A percentile compares a stretch with the other conserved stretches of the same genome.
phyloP scores from a whole-genome alignment of 2,888 invertebrate genomes.

The Drosophila phalerata region DNA sequence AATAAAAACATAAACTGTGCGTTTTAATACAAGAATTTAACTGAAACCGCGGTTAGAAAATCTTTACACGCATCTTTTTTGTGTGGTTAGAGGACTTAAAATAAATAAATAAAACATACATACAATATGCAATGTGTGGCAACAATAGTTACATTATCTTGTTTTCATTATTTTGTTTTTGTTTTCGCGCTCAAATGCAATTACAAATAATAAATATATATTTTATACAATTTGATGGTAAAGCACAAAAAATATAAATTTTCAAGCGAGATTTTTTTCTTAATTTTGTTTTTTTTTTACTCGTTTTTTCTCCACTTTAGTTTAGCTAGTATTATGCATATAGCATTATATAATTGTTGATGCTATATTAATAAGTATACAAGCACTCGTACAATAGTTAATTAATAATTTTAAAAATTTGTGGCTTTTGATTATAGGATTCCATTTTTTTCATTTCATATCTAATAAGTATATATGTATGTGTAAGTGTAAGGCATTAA shows the following conservation, averaged over 20 bases:
- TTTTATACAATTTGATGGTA: constrained; percentile 66
- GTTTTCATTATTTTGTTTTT: constrained; percentile 32
- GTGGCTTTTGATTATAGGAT: constrained; percentile 51
- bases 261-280: constrained; percentile 32
- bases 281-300: constrained; percentile 6
- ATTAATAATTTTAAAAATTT: constrained; percentile 41
- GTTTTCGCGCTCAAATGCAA: constrained; percentile 71
- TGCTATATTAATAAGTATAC: constrained; percentile 48
- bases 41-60: constrained; percentile 67
- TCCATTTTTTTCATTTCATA: constrained; percentile 44
- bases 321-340: constrained; percentile 6
- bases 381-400: constrained; percentile 44
- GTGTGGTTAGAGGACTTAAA: constrained; percentile 71
- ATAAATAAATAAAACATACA: constrained; percentile 79
- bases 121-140: constrained; percentile 66
- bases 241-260: constrained; percentile 59
- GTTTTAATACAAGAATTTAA: constrained; percentile 68
- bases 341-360: constrained; percentile 16
- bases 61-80: constrained; percentile 40
- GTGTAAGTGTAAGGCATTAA: constrained; percentile 72
- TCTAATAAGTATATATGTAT: constrained; percentile 50
- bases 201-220: constrained; percentile 70
- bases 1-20: constrained; percentile 48
- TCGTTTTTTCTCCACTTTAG: constrained; percentile 20
- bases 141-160: constrained; percentile 73